phyloP scores from a whole-genome alignment of 1,140 invertebrate species.

The Rhopalosiphum padi region DNA sequence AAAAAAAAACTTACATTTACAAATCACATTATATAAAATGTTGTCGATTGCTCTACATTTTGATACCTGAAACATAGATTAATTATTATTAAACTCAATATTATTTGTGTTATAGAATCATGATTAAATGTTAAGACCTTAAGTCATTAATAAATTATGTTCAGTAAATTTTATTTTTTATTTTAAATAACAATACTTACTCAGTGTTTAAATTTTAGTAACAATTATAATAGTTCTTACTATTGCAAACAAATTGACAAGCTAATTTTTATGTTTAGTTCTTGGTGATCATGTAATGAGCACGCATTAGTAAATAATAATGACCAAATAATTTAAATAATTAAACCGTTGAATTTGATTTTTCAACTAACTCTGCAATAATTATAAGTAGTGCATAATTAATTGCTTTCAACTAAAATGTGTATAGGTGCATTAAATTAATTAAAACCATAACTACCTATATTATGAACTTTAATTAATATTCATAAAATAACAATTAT shows the following conservation, averaged over 20 bases:
- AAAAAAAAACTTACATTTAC: constrained; percentile 49
- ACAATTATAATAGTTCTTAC: background rate
- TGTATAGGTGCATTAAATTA: background rate
- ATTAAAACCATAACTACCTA: background rate
- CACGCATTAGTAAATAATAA: background rate
- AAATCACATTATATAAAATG: constrained; percentile 53
- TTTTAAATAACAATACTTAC: constrained; percentile 14
- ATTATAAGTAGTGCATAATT: background rate
- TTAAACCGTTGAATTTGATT: background rate
- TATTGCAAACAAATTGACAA: background rate
- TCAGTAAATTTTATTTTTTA: background rate
- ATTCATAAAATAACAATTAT: background rate
- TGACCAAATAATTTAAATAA: background rate
- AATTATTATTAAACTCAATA: background rate
- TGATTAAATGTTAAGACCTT: background rate
- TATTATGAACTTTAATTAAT: background rate
- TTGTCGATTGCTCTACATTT: constrained; percentile 46
- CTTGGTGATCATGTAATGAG: background rate
- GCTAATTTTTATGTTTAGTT: background rate
- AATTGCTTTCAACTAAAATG: background rate
- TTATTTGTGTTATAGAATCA: background rate
- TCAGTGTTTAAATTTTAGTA: background rate
- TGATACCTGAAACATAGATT: constrained; percentile 48
- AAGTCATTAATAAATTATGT: background rate
- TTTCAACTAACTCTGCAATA: background rate